phyloP scores from a whole-genome alignment of 1,140 invertebrate genomes.

The Trichonephila clavata region DNA sequence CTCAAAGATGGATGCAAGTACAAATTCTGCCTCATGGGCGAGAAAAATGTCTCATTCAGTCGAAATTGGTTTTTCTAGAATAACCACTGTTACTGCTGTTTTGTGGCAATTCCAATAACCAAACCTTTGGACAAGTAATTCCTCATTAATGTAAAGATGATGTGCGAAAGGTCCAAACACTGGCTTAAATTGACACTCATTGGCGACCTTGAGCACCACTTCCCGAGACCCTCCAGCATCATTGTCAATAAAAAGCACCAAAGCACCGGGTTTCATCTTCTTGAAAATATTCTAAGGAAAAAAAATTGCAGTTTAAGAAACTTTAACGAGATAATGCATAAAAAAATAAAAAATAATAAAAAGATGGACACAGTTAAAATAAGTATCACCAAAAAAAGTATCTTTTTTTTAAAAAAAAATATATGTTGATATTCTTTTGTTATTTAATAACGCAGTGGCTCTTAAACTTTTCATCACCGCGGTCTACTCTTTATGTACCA shows the following conservation, averaged over 20 bases:
- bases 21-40: too few relatives aligned
- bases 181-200: background rate
- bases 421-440: too few relatives aligned
- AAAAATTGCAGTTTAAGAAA: background rate
- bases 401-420: too few relatives aligned
- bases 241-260: slow-evolving; percentile 39
- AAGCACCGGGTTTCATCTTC: slow-evolving; percentile 29
- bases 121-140: background rate
- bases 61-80: too few relatives aligned
- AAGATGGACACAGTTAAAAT: background rate
- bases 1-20: too few relatives aligned
- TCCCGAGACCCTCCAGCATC: background rate
- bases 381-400: too few relatives aligned
- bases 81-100: background rate
- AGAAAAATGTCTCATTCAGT: too few relatives aligned
- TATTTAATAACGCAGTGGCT: too few relatives aligned
- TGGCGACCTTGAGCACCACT: background rate
- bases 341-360: background rate
- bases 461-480: too few relatives aligned
- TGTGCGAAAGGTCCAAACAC: background rate
- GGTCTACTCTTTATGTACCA: too few relatives aligned
- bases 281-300: slow-evolving; percentile 24
- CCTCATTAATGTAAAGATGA: background rate
- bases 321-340: background rate
- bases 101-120: background rate